Percentiles rank a stretch among this genome's conserved stretches.
Conservation (phyloP, 2,113 vertebrate species). For the Etia nguti region DNA sequence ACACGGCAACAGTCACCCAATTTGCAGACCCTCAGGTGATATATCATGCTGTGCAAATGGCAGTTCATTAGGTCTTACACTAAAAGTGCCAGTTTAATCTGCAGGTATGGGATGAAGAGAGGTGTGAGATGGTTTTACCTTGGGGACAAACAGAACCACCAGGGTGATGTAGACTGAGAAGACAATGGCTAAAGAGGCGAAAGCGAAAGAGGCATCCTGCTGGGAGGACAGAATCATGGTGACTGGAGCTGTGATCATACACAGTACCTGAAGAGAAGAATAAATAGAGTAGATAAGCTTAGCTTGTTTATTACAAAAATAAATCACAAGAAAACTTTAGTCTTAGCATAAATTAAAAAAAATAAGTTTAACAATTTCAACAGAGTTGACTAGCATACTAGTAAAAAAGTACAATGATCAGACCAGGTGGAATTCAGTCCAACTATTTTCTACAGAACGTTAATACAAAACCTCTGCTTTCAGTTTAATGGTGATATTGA, state of each 20-base stretch:
- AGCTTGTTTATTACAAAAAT: background rate
- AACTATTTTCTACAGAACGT: background rate
- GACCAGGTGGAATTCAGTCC: background rate
- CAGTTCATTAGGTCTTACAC: background rate
- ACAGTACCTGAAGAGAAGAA: constrained; percentile 77
- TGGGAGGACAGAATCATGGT: constrained; percentile 95
- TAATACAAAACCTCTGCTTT: background rate
- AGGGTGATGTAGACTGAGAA: constrained; percentile 96
- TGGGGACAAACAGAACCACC: constrained; percentile 93
- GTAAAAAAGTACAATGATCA: background rate
- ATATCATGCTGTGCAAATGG: background rate
- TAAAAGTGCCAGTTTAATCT: background rate
- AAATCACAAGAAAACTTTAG: background rate
- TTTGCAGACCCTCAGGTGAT: accelerated
- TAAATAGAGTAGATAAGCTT: background rate
- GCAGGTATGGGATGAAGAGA: background rate
- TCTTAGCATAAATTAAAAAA: accelerated
- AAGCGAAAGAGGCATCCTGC: constrained; percentile 93
- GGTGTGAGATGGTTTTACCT: constrained; percentile 67
- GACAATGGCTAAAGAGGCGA: constrained; percentile 86
- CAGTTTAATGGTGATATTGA: background rate
- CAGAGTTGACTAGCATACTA: background rate
- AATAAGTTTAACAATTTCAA: background rate
- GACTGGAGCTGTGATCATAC: constrained; percentile 92
- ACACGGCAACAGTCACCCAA: background rate